Base-by-base conservation (phyloP, 2,888 invertebrate genomes). In the Cryptus viduatorius region DNA sequence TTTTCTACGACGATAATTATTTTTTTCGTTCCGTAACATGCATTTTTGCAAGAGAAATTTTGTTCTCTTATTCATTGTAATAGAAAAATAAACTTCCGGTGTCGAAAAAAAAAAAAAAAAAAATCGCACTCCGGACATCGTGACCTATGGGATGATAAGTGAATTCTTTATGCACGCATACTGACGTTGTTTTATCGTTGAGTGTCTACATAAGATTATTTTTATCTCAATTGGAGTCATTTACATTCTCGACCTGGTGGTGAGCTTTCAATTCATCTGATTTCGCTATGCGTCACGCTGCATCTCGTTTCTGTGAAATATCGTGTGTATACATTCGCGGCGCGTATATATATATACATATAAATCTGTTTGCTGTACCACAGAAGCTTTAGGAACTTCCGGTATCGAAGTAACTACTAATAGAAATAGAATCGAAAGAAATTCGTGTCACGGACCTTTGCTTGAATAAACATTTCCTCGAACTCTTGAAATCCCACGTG, bases 221-320 rank as follows among this genome's bases (percentile, higher is more conserved):
- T 73, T 79, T 82, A 73, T 78, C 68, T 24, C 44, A 12, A 65
- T 48, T n/a, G 4, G 31, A 31, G 71, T 61, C 42, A 78, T 73
- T 68, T 61, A 69, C 72, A 65, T 68, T 61, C 72, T 16, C 50
- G 68, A 50, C 31, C 53, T 61, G 61, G 0, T 61, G 61, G 0
- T 29, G 56, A 42, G 72, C 19, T 67, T 61, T 79, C 78, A 50
- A 68, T 44, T 53, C 50, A 37, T n/a, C 42, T 16, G 65, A 31
- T 76, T 53, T 67, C 31, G 64, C 16, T 24, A 4, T 14, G 16
- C 53, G 76, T 50, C 37, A 76, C 24, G n/a, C 19, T 19, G 65
- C 29, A 65, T 76, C 64, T 48, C 64, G 75, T 50, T 64, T 37
- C 31, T 12, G 37, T 14, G 75, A 65, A 16, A 64, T 31, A 64